Evolutionary conservation across 2,888 invertebrate genomes (phyloP).

Genomic region (Harpagoxenus sublaevis): DNA sequence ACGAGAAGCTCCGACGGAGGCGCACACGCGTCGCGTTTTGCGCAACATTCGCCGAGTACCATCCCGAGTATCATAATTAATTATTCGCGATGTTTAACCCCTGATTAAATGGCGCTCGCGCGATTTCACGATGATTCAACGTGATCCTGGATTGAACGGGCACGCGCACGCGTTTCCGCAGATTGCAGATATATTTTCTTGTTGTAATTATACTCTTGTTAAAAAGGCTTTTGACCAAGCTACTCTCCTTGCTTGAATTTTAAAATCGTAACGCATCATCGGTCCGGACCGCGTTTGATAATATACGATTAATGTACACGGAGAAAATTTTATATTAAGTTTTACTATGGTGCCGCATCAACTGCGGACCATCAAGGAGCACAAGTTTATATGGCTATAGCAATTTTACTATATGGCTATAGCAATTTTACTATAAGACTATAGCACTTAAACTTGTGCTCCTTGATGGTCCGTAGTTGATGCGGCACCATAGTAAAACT

Average conservation of each 20-base stretch:
- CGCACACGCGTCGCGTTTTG: conserved; percentile 39
- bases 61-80: conserved; percentile 57
- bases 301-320: background rate
- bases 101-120: conserved; percentile 32
- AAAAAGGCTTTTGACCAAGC: background rate
- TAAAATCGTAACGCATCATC: background rate
- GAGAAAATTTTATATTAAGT: no score
- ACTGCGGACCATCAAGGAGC: no score
- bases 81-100: conserved; percentile 41
- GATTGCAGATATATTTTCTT: conserved; percentile 1
- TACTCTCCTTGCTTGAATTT: background rate
- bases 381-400: no score
- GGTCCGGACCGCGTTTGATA: background rate
- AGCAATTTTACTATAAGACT: no score
- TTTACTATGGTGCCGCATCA: no score
- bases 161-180: background rate
- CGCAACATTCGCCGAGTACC: conserved; percentile 33
- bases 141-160: background rate
- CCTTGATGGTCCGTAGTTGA: no score
- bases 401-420: no score
- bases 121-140: conserved; percentile 30
- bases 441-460: no score
- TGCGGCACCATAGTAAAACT: no score
- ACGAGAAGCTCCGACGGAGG: conserved; percentile 18
- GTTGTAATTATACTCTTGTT: background rate